Evolutionary conservation across 1,140 invertebrate genomes (phyloP), one percentile per base, ranked within the genome.

Genomic region (Carposina sasakii): DNA sequence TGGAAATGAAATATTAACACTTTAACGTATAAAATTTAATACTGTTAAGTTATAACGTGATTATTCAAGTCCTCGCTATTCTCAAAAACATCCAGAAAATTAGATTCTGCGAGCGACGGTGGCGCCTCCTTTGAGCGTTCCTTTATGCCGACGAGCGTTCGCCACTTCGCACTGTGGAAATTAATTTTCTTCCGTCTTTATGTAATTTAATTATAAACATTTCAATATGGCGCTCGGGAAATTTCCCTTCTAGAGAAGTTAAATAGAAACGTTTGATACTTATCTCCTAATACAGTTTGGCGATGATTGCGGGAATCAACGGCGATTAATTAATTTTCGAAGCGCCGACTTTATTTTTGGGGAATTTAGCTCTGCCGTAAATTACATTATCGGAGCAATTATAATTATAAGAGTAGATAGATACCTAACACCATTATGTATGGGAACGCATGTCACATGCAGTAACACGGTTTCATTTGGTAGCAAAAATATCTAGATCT

Each of bases 1-100:
- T 83, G 71, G 77, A 83, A 85, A 85, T 85, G 81, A 85, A 85
- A 85, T 86, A 85, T 86, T 85, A 85, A 84, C 83, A 85, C 81
- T 81, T 85, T 81, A 81, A 79, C 76, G 81, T 84, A 76, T 85
- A 85, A 84, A 85, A 86, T 85, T 84, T 85, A 85, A 85, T 86
- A 81, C 67, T 52, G 76, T 73, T 75, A 77, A 81, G 75, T 79
- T 84, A 84, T 84, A 81, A 84, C 73, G 81, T 79, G 71, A 81
- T 84, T 81, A 84, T 81, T 81, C 76, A 78, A 77, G 70, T 81
- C 65, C 76, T 70, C 73, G 65, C 69, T 76, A 77, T 81, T 76
- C 78, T 70, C 73, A 77, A 76, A 81, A 81, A 81, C 77, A 81
- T 81, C 71, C 72, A 55, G 67, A 73, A 84, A 81, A 81, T 81